These are phyloP conservation scores for Lytechinus pictus DNA, from an alignment of 35 echinoderm and acorn worm genomes.

Conservation along the genomic window DNA sequence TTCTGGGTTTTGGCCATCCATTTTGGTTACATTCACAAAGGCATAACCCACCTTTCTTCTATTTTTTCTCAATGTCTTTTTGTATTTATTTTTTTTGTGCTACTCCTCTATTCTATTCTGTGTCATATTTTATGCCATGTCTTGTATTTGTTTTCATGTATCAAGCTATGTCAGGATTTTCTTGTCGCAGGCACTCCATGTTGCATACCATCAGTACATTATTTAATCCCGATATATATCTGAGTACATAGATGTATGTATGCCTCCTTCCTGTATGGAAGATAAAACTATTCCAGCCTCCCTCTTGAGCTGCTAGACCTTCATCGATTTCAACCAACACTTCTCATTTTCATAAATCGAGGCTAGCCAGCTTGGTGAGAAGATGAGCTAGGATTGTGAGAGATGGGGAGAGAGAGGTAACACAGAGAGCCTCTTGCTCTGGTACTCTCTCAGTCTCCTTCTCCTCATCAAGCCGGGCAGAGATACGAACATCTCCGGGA, in stretches of 20 bases:
- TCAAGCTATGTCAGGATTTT: background rate
- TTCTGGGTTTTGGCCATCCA: background rate
- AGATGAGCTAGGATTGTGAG: background rate
- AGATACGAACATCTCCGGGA: background rate
- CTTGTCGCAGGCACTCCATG: background rate
- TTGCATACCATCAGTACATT: background rate
- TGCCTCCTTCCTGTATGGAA: background rate
- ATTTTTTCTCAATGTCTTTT: background rate
- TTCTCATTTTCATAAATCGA: conserved; percentile 46
- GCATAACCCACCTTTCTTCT: background rate
- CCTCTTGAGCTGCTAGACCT: background rate
- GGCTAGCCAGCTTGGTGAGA: conserved; percentile 7
- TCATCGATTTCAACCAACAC: background rate
- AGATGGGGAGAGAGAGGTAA: background rate
- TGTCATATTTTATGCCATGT: background rate
- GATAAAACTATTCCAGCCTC: background rate
- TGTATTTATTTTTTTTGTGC: background rate
- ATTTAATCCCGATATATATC: background rate
- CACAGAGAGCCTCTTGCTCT: background rate
- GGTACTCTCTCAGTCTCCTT: conserved; percentile 1
- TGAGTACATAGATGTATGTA: background rate
- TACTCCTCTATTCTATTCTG: background rate
- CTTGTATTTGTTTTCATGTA: background rate
- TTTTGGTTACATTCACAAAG: background rate
- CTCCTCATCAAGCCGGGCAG: conserved; percentile 8